These are phyloP conservation scores for Aspidiotus destructor DNA, from an alignment of 2,888 invertebrate species.

Conservation along the genomic window DNA sequence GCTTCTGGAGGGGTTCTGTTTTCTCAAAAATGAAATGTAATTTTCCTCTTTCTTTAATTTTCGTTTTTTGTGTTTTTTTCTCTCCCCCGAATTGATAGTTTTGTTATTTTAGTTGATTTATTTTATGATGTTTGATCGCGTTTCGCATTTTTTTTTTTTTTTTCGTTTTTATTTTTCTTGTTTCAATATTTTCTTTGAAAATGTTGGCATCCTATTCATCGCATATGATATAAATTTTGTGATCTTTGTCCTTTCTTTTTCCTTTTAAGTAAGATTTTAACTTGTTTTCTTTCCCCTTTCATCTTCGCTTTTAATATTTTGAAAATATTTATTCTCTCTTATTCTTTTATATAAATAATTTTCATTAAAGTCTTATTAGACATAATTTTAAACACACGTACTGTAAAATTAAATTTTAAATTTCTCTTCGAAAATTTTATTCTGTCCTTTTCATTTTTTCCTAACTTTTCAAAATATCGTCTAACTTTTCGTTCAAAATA, in stretches of 20 bases:
- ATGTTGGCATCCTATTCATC: constrained; percentile 27
- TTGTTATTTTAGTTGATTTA: constrained; percentile 22
- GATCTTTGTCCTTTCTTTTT: constrained; percentile 20
- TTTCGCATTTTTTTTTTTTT: constrained; percentile 20
- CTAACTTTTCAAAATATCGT: too few species aligned
- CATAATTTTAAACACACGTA: too few species aligned
- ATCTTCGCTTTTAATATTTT: too few species aligned
- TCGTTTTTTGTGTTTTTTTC: constrained; percentile 3
- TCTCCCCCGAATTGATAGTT: constrained; percentile 13
- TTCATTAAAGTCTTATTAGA: too few species aligned
- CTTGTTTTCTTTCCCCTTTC: too few species aligned
- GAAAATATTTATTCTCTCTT: too few species aligned
- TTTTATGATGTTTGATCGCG: constrained; percentile 15
- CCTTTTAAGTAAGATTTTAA: background rate
- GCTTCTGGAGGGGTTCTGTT: constrained; percentile 25
- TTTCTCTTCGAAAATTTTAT: too few species aligned
- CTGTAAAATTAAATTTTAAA: too few species aligned
- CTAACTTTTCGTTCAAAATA: too few species aligned
- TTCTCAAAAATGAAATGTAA: constrained; percentile 22
- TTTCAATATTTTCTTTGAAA: constrained; percentile 20
- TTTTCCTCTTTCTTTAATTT: constrained; percentile 8
- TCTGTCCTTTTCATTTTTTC: too few species aligned
- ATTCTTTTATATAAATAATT: too few species aligned
- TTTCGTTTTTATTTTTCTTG: constrained; percentile 16
- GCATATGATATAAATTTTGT: constrained; percentile 18